Conservation (phyloP, 1,140 invertebrate species). For the Ylistrum balloti region DNA sequence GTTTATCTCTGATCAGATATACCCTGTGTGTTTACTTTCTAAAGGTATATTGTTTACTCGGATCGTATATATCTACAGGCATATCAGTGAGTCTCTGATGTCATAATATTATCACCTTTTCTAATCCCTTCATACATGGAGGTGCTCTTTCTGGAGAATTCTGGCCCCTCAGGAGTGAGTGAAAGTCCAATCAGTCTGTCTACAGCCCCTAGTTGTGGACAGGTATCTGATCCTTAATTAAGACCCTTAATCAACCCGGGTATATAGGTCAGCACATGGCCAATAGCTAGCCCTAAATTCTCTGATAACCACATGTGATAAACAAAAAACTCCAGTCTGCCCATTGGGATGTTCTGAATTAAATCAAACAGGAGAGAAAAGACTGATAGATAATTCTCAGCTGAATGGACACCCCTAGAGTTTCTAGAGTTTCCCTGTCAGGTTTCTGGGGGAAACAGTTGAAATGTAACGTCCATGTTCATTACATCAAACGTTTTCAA, state of each 20-base stretch:
- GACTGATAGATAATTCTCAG: too few species aligned
- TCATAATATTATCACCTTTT: slow-evolving; percentile 2
- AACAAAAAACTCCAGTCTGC: background rate
- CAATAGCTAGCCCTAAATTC: background rate
- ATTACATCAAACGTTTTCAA: too few species aligned
- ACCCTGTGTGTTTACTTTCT: background rate
- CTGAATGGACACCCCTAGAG: too few species aligned
- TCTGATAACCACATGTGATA: background rate
- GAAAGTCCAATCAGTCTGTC: background rate
- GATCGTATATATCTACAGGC: background rate
- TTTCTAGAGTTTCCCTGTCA: too few species aligned
- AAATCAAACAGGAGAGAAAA: too few species aligned
- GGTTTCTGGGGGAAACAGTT: too few species aligned
- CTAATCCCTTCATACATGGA: slow-evolving; percentile 15
- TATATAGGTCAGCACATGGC: slow-evolving; percentile 14
- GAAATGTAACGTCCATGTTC: too few species aligned
- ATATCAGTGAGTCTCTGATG: background rate
- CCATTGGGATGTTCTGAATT: too few species aligned
- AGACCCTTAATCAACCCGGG: background rate
- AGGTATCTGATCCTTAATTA: background rate
- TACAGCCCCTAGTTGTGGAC: background rate
- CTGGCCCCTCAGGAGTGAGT: background rate
- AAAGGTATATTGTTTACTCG: background rate
- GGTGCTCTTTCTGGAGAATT: background rate
- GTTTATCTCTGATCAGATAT: background rate